Percentiles rank a stretch among this genome's conserved stretches.
Evolutionary conservation across 1,140 invertebrate genomes (phyloP).

Genomic region (Whitmania pigra): DNA sequence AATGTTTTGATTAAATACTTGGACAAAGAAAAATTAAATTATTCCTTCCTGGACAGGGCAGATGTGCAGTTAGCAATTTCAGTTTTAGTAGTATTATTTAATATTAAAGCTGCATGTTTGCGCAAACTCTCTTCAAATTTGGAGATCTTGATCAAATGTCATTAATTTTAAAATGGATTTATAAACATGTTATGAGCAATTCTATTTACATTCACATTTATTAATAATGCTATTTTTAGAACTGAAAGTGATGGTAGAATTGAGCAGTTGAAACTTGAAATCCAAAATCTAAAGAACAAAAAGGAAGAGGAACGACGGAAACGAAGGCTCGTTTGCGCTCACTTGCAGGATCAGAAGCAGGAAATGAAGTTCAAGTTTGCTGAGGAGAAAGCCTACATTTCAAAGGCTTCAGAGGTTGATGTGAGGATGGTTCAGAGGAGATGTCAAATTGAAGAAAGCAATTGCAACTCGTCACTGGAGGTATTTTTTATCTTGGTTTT

Average conservation of each 20-base stretch:
- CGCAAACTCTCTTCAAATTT: too few relatives aligned
- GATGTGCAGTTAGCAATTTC: too few relatives aligned
- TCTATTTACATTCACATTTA: too few relatives aligned
- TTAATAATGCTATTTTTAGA: too few relatives aligned
- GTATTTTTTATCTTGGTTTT: background rate
- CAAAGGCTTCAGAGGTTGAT: constrained; percentile 37
- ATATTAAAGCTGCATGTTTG: too few relatives aligned
- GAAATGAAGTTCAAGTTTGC: constrained; percentile 40
- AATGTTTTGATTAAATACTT: too few relatives aligned
- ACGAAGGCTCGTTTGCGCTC: constrained; percentile 40
- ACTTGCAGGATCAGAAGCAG: constrained; percentile 36
- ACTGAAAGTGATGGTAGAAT: constrained; percentile 24
- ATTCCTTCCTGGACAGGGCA: too few relatives aligned
- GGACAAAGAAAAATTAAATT: too few relatives aligned
- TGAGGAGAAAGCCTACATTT: constrained; percentile 42
- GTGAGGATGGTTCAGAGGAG: constrained; percentile 39
- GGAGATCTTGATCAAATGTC: too few relatives aligned
- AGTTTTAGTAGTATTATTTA: too few relatives aligned
- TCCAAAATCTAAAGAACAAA: constrained; percentile 37
- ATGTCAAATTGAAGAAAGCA: constrained; percentile 34
- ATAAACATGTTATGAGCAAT: too few relatives aligned
- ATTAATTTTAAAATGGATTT: too few relatives aligned
- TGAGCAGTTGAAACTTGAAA: constrained; percentile 32
- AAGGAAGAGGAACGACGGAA: constrained; percentile 39
- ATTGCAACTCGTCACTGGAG: constrained; percentile 36